These are phyloP conservation scores for Caenorhabditis sp. DNA, from an alignment of 2,888 invertebrate species.

Conservation along the genomic window DNA sequence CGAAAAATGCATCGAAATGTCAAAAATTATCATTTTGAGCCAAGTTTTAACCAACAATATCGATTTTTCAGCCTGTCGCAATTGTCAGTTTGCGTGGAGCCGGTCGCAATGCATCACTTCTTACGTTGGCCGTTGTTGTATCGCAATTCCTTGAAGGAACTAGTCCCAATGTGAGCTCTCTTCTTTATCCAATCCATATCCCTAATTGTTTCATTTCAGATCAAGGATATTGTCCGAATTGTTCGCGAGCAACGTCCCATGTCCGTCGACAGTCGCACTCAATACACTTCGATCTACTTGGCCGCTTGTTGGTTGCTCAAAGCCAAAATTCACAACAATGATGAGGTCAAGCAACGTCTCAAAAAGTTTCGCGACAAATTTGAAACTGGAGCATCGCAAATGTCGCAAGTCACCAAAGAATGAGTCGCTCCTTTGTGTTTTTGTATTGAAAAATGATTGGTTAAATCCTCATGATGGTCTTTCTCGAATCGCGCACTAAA, in stretches of 20 bases:
- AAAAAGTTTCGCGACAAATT: conserved; percentile 3
- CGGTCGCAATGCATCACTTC: conserved; percentile 24
- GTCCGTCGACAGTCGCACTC: conserved; percentile 21
- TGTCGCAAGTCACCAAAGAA: too few species aligned
- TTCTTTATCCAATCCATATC: too few species aligned
- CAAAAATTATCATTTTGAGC: too few species aligned
- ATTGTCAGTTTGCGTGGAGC: conserved; percentile 26
- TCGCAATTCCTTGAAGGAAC: conserved; percentile 23
- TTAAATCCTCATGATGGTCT: too few species aligned
- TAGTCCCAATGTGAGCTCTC: not conserved
- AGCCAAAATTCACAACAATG: conserved; percentile 4
- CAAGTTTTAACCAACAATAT: too few species aligned
- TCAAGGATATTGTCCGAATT: conserved; percentile 23
- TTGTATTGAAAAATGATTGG: too few species aligned
- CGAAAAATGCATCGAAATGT: too few species aligned
- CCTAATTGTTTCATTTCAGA: conserved; percentile 8
- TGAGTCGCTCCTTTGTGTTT: too few species aligned
- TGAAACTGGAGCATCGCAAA: not conserved
- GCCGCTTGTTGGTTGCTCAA: conserved; percentile 32
- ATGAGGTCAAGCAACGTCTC: not conserved
- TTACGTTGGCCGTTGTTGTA: conserved; percentile 19
- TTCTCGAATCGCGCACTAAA: too few species aligned
- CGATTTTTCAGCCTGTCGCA: conserved; percentile 7
- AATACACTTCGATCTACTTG: conserved; percentile 26
- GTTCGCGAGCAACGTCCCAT: conserved; percentile 37